Conservation (phyloP, 1,140 invertebrate species). For the Penaeus japonicus region DNA sequence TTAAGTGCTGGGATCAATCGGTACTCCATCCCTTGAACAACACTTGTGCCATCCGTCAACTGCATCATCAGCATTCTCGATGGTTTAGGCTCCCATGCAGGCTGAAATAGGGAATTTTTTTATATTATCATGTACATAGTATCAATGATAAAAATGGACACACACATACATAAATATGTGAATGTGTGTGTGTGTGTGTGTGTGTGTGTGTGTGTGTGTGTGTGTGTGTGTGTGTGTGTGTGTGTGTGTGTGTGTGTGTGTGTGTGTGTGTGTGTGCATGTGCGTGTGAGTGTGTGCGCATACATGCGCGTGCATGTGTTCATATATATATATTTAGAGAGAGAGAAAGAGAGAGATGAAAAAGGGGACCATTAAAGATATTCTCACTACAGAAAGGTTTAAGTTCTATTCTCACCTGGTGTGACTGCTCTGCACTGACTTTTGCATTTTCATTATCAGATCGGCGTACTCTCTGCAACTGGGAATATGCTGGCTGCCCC, state of each 20-base stretch:
- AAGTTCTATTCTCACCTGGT: not conserved
- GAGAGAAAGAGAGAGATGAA: not conserved
- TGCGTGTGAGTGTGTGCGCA: no score
- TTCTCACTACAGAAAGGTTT: no score
- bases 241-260: no score
- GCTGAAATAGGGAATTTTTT: not conserved
- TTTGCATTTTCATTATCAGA: slow-evolving; percentile 11
- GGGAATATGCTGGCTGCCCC: slow-evolving; percentile 25
- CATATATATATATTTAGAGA: no score
- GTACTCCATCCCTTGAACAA: slow-evolving; percentile 38
- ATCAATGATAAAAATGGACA: no score
- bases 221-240: no score
- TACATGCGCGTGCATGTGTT: no score
- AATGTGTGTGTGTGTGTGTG: no score
- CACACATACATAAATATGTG: not conserved
- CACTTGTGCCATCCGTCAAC: slow-evolving; percentile 32
- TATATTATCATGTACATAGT: not conserved
- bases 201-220: no score
- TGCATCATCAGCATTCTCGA: slow-evolving; percentile 34
- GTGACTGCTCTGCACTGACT: slow-evolving; percentile 11
- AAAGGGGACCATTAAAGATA: not conserved
- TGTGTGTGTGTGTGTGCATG: no score
- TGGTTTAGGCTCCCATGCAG: slow-evolving; percentile 30
- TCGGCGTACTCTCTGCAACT: slow-evolving; percentile 16
- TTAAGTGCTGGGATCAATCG: not conserved